phyloP scores from a whole-genome alignment of 2,888 invertebrate genomes.

The Caprella mutica region DNA sequence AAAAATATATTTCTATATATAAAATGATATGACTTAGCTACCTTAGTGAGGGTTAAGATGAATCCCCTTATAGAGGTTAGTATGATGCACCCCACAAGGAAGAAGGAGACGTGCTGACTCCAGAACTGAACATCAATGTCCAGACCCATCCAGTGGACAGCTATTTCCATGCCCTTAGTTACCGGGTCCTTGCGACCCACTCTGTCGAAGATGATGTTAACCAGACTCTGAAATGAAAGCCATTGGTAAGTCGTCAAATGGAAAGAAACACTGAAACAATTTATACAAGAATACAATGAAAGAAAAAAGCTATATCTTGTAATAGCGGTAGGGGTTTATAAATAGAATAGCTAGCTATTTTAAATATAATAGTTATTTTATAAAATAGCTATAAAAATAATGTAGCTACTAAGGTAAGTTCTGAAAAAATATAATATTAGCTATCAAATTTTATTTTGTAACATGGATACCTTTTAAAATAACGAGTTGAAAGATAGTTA shows the following conservation, averaged over 20 bases:
- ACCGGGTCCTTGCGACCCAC: slow-evolving; percentile 98
- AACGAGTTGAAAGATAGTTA: too few species aligned
- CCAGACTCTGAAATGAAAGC: slow-evolving; percentile 61
- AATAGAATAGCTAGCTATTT: background rate
- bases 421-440: too few species aligned
- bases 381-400: background rate
- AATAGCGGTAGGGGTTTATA: background rate
- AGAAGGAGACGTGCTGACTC: slow-evolving; percentile 97
- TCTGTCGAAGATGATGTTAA: slow-evolving; percentile 97
- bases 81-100: slow-evolving; percentile 92
- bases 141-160: slow-evolving; percentile 90
- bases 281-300: background rate
- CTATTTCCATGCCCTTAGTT: slow-evolving; percentile 72
- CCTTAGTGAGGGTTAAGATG: slow-evolving; percentile 91
- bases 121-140: slow-evolving; percentile 95
- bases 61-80: slow-evolving; percentile 94
- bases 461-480: too few species aligned
- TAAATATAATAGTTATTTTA: background rate
- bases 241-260: background rate
- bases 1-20: too few species aligned
- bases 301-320: background rate
- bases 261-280: slow-evolving; percentile 6
- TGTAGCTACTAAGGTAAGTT: too few species aligned
- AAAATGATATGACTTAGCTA: too few species aligned
- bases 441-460: too few species aligned